Conservation (phyloP, 2,797 vertebrate genomes). For the Scomberomorus guttatus region DNA sequence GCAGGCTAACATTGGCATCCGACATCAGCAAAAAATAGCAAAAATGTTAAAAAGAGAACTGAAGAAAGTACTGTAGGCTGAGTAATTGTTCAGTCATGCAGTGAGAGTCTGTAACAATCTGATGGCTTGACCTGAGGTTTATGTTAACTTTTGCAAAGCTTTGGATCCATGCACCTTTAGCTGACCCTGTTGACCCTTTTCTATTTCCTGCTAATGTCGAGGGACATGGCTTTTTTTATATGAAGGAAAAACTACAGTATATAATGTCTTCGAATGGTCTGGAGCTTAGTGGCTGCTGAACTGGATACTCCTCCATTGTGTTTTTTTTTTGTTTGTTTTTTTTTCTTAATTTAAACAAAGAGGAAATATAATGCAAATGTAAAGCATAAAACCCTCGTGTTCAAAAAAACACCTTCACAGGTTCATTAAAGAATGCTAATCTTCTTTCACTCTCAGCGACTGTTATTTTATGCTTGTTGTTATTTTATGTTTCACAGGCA, state of each 20-base stretch:
- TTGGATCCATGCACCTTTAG: conserved; percentile 22
- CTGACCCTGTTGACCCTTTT: conserved; percentile 9
- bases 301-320: not conserved
- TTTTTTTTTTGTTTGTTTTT: not conserved
- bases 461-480: conserved; percentile 43
- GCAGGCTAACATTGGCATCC: too few species aligned
- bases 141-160: conserved; percentile 32
- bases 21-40: too few species aligned
- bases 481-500: conserved; percentile 64
- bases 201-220: conserved; percentile 16
- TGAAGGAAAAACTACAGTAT: conserved; percentile 18
- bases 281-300: conserved; percentile 5
- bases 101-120: conserved; percentile 36
- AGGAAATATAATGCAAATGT: conserved; percentile 46
- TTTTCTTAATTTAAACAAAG: conserved; percentile 13
- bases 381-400: conserved; percentile 32
- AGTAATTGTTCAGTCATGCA: conserved; percentile 40
- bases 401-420: conserved; percentile 27
- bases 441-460: conserved; percentile 50
- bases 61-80: not conserved
- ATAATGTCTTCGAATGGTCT: not conserved
- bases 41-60: too few species aligned
- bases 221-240: conserved; percentile 8
- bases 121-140: conserved; percentile 27
- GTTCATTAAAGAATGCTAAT: conserved; percentile 62